Base-by-base conservation (phyloP, 1,140 invertebrate species). In the Stenopsyche tienmushanensis region DNA sequence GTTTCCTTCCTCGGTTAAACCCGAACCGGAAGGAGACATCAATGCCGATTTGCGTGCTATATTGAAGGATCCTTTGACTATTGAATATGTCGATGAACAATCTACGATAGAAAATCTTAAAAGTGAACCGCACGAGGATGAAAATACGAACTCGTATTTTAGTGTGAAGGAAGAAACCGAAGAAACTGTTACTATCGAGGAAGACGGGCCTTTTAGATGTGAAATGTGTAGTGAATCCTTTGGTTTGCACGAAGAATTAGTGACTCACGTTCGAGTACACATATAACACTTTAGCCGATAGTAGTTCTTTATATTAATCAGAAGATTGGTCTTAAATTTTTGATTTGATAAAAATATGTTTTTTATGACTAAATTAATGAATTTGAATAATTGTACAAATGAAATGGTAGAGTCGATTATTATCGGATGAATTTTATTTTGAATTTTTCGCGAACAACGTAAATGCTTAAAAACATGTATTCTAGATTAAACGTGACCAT, bases 201-300 rank as follows among this genome's bases (percentile, higher is more conserved):
- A 72, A 41, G 70, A 65, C 13, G 77, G 74, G 7, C 73, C 80
- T 18, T 86, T 81, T 71, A 87, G 85, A 52, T 92, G 90, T 73
- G 88, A 91, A 74, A 91, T 92, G 87, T 92, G 90, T 73, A 83
- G 86, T n/a, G 83, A 85, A 62, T 83, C 87, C 50, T 92, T 92
- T 75, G 79, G 84, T 1, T 85, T 87, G 66, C 84, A 89, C 41
- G 85, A 86, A 39, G 87, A 90, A 64, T 77, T 92, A 9, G 75
- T 91, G 42, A 81, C 87, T 1, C 90, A 92, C 75, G 89, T 92
- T 63, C 87, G 88, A 15, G 86, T 91, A 72, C 90, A 92, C 75
- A 91, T 91, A 80, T 91, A 34, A 34, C n/a, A n/a, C n/a, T n/a
- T n/a, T n/a, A n/a, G n/a, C n/a, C n/a, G n/a, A n/a, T n/a, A n/a